Conservation (phyloP, 2,888 invertebrate genomes). For the Hydraecia micacea region DNA sequence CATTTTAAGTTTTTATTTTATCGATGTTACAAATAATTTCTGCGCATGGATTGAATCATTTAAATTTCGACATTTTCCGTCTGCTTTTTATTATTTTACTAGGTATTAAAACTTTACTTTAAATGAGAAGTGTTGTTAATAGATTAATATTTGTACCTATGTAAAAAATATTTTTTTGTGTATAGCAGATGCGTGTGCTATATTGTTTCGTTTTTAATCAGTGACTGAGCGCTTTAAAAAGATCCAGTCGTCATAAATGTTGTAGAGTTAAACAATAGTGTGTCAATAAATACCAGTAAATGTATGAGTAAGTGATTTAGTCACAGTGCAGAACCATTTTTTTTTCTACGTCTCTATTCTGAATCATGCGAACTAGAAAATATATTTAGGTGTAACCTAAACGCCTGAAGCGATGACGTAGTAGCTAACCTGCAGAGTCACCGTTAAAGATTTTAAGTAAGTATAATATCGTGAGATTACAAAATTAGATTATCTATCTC, state of each 20-base stretch:
- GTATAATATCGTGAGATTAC: constrained; percentile 52
- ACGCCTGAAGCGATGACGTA: constrained; percentile 66
- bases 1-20: too few species aligned
- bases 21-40: background rate
- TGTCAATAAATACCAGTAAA: background rate
- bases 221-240: background rate
- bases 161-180: too few species aligned
- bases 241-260: background rate
- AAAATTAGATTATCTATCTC: constrained; percentile 52
- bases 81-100: background rate
- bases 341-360: background rate
- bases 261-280: background rate
- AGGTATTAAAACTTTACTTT: background rate
- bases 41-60: background rate
- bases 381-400: constrained; percentile 56
- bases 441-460: constrained; percentile 54
- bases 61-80: background rate
- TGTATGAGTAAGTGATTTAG: background rate
- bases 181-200: too few species aligned
- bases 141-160: too few species aligned
- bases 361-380: constrained; percentile 66
- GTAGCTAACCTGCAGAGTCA: constrained; percentile 66
- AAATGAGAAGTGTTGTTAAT: too few species aligned
- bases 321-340: background rate
- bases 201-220: too few species aligned